Evolutionary conservation across 2,113 vertebrate genomes (phyloP).

Genomic region (Leptobrachium leishanense): DNA sequence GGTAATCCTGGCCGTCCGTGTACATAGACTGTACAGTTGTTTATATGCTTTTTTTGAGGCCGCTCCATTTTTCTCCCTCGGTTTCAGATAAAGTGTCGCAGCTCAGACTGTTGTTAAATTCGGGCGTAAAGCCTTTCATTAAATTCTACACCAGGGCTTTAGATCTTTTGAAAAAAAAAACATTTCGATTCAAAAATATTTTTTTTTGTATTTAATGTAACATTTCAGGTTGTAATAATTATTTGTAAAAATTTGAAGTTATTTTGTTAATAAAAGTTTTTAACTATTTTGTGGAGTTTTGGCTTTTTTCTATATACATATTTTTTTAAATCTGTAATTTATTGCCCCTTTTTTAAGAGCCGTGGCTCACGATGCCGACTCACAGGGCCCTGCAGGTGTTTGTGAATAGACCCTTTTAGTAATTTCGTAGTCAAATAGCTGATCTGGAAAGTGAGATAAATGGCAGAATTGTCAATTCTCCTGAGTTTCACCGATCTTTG

Average conservation of each 20-base stretch:
- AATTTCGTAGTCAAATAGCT: no score
- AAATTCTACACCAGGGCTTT: slow-evolving; percentile 5
- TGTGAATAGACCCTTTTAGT: no score
- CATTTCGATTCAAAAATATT: not conserved
- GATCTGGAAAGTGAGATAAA: no score
- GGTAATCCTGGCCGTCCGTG: not conserved
- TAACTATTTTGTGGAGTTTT: not conserved
- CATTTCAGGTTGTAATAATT: slow-evolving; percentile 40
- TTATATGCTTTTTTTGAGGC: slow-evolving; percentile 12
- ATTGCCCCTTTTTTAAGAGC: no score
- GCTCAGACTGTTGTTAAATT: no score
- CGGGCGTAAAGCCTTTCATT: no score
- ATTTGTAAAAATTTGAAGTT: slow-evolving; percentile 43
- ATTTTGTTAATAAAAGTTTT: slow-evolving; percentile 46
- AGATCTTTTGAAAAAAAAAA: not conserved
- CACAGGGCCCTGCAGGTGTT: no score
- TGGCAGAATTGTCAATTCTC: no score
- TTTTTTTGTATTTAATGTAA: slow-evolving; percentile 40
- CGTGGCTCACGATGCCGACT: no score
- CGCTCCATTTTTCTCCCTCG: not conserved
- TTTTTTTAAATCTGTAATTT: no score
- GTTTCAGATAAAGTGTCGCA: not conserved
- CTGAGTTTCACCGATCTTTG: no score
- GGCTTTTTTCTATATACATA: no score
- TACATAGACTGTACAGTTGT: slow-evolving; percentile 33